Evolutionary conservation across 2,888 invertebrate species (phyloP), one percentile per base, ranked within the genome.

Genomic region (Zele albiditarsus): DNA sequence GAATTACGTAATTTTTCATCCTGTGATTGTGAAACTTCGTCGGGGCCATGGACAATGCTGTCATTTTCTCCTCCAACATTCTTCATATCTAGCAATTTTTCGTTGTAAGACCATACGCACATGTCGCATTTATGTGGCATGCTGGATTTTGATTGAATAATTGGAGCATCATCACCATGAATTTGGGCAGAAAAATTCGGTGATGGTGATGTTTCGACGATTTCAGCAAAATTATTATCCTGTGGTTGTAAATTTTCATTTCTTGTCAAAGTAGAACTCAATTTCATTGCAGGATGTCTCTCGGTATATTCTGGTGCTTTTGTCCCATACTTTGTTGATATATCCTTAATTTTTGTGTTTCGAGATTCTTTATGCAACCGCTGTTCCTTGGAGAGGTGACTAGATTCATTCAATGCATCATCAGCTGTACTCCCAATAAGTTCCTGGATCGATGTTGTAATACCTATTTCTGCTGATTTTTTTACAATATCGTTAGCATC

Each of bases 221-320:
- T 92, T 88, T 93, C 93, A 25, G 94, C 94, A 83, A 94, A 94
- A 0, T 94, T 93, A 88, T 94, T 94, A 16, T 80, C 80, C 1
- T 60, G 60, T 14, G 68, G 5, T 16, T 62, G 62, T 2, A 33
- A 60, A 38, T n/a, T 67, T 33, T 72, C 14, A 58, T 71, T 74
- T 20, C 78, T 76, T n/a, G 46, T 10, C 74, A 74, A 69, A 66
- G 20, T 75, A 80, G 82, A 46, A 72, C 70, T 38, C 66, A 57
- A 73, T 72, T 62, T 60, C 77, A 73, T 65, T 69, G 73, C 38
- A 77, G 74, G 66, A 38, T 76, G 62, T n/a, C n/a, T n/a, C n/a
- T n/a, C n/a, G n/a, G n/a, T n/a, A n/a, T n/a, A n/a, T n/a, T n/a
- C n/a, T n/a, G n/a, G n/a, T n/a, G n/a, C n/a, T n/a, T n/a, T n/a